Percentiles rank a stretch among this genome's conserved stretches.
phyloP scores from a whole-genome alignment of 2,797 vertebrate genomes.

The Trematomus bernacchii region DNA sequence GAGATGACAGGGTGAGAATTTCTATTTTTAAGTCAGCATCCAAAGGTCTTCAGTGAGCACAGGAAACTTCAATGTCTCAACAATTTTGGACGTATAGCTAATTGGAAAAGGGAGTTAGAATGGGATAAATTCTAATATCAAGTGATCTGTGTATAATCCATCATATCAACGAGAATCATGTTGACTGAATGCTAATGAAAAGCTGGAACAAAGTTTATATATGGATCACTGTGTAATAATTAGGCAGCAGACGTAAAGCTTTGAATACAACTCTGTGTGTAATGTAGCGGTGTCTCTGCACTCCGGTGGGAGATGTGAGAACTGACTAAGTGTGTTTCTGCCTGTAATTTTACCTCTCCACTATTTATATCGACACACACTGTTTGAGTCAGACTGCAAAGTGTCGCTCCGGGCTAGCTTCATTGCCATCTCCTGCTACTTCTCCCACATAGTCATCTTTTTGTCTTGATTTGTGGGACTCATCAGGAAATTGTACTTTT shows the following conservation, averaged over 20 bases:
- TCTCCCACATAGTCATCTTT: conserved; percentile 47
- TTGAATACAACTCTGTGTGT: neutral
- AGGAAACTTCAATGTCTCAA: too few relatives aligned
- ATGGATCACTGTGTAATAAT: conserved; percentile 19
- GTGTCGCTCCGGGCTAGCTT: conserved; percentile 66
- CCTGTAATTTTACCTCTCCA: conserved; percentile 52
- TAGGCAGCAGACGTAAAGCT: conserved; percentile 12
- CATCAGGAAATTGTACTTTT: neutral
- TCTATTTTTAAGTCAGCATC: too few relatives aligned
- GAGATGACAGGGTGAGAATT: too few relatives aligned
- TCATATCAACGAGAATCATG: neutral
- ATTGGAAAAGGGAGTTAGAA: neutral
- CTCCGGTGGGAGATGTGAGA: conserved; percentile 49
- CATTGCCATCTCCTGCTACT: conserved; percentile 49
- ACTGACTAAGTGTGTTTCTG: conserved; percentile 43
- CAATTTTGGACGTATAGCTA: neutral
- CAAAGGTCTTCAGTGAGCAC: too few relatives aligned
- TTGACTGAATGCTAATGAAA: neutral
- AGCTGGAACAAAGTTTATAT: neutral
- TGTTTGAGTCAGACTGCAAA: conserved; percentile 58
- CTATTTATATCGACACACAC: conserved; percentile 71
- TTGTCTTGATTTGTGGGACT: conserved; percentile 50
- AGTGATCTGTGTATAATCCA: neutral
- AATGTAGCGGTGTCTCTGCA: conserved; percentile 19
- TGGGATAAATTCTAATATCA: neutral